Percentiles rank a stretch among this genome's conserved stretches.
phyloP scores from a whole-genome alignment of 1,140 invertebrate genomes.

The Scaptomyza pallida region DNA sequence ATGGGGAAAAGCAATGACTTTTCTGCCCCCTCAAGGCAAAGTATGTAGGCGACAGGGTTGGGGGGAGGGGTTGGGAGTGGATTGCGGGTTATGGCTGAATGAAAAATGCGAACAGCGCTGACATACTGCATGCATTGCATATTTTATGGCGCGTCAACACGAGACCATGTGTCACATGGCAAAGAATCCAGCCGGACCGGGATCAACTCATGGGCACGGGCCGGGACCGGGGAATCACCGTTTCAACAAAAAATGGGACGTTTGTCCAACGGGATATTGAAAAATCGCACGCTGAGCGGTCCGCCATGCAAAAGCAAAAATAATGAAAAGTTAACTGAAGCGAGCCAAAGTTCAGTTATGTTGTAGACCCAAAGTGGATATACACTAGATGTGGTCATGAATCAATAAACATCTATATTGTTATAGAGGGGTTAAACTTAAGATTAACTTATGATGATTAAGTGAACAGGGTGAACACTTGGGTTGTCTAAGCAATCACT shows the following conservation, averaged over 20 bases:
- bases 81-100: slow-evolving; percentile 11
- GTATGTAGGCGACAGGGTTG: background rate
- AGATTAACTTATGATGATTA: slow-evolving; percentile 10
- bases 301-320: slow-evolving; percentile 31
- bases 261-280: slow-evolving; percentile 71
- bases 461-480: slow-evolving; percentile 3
- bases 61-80: background rate
- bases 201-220: background rate
- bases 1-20: slow-evolving; percentile 55
- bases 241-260: slow-evolving; percentile 57
- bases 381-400: slow-evolving; percentile 20
- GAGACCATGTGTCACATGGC: slow-evolving; percentile 77
- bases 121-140: slow-evolving; percentile 81
- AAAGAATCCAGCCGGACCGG: slow-evolving; percentile 19
- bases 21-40: slow-evolving; percentile 41
- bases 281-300: slow-evolving; percentile 62
- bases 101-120: slow-evolving; percentile 48
- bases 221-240: background rate
- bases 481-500: background rate
- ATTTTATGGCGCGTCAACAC: slow-evolving; percentile 81
- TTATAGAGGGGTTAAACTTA: slow-evolving; percentile 6
- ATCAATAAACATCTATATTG: slow-evolving; percentile 10
- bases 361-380: slow-evolving; percentile 18
- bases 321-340: slow-evolving; percentile 52
- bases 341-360: slow-evolving; percentile 24